phyloP scores from a whole-genome alignment of 1,140 invertebrate genomes.

The Zeugodacus cucurbitae region DNA sequence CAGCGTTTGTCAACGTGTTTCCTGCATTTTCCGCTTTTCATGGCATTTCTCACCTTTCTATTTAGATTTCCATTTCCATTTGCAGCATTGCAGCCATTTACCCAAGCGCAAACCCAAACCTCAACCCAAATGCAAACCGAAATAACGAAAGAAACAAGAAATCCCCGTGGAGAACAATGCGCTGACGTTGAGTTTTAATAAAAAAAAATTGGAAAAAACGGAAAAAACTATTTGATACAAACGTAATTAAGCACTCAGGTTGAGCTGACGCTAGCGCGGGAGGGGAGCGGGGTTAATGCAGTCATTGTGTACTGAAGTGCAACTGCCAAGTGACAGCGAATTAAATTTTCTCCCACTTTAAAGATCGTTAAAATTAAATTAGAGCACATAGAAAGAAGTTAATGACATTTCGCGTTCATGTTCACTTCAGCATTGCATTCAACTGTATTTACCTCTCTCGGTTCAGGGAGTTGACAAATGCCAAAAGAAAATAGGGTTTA shows the following conservation, averaged over 20 bases:
- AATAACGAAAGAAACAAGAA: not conserved
- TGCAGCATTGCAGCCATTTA: not conserved
- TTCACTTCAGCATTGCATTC: not conserved
- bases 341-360: conserved; percentile 27
- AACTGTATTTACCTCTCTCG: not conserved
- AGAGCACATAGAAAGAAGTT: not conserved
- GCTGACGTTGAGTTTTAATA: not conserved
- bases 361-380: conserved; percentile 27
- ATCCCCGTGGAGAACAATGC: conserved; percentile 14
- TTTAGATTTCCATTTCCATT: not conserved
- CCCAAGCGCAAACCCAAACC: not conserved
- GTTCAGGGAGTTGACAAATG: too few relatives aligned
- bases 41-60: not conserved
- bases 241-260: conserved; percentile 10
- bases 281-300: not conserved
- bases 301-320: conserved; percentile 23
- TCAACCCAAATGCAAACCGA: not conserved
- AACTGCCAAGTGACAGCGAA: conserved; percentile 30
- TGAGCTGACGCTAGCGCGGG: not conserved
- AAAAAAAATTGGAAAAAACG: not conserved
- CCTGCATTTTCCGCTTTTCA: conserved; percentile 1
- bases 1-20: conserved; percentile 31
- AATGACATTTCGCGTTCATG: conserved; percentile 12
- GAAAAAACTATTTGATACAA: not conserved
- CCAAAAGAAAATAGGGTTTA: too few relatives aligned